Conservation (phyloP, 2,113 vertebrate species). For the Hymenochirus boettgeri region DNA sequence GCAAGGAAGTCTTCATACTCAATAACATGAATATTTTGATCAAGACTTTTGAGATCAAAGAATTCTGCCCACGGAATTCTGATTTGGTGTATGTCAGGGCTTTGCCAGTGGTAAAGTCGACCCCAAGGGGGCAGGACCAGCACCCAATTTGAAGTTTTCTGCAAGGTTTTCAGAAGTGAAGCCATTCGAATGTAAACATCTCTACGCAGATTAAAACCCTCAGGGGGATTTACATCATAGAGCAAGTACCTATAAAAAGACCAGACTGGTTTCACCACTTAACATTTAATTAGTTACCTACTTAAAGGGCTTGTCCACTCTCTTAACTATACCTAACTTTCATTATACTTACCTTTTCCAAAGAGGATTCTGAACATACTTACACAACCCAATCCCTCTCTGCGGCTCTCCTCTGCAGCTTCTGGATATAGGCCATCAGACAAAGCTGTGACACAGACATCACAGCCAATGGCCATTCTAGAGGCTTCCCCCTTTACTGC, state of each 20-base stretch:
- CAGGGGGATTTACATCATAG: slow-evolving; percentile 92
- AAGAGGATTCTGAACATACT: no score
- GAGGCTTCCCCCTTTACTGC: no score
- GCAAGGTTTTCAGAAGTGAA: slow-evolving; percentile 82
- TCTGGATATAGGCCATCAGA: no score
- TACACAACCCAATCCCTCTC: no score
- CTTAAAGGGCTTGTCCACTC: no score
- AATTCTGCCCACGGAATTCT: slow-evolving; percentile 86
- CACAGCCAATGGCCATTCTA: no score
- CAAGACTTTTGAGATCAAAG: slow-evolving; percentile 83
- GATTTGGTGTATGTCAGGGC: slow-evolving; percentile 78
- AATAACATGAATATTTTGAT: slow-evolving; percentile 82
- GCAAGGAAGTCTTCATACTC: slow-evolving; percentile 92
- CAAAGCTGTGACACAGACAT: no score
- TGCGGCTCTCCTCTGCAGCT: no score
- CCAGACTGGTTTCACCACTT: not conserved
- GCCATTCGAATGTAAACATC: slow-evolving; percentile 90
- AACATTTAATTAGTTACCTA: no score
- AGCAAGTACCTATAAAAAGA: slow-evolving; percentile 76
- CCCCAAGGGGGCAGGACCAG: slow-evolving; percentile 96
- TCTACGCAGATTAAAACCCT: slow-evolving; percentile 94
- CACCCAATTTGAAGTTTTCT: slow-evolving; percentile 79
- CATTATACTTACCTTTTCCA: no score
- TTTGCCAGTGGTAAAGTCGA: slow-evolving; percentile 95
- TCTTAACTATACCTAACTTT: no score